Evolutionary conservation across 2,888 invertebrate genomes (phyloP).

Genomic region (Glaucopsyche alexis): DNA sequence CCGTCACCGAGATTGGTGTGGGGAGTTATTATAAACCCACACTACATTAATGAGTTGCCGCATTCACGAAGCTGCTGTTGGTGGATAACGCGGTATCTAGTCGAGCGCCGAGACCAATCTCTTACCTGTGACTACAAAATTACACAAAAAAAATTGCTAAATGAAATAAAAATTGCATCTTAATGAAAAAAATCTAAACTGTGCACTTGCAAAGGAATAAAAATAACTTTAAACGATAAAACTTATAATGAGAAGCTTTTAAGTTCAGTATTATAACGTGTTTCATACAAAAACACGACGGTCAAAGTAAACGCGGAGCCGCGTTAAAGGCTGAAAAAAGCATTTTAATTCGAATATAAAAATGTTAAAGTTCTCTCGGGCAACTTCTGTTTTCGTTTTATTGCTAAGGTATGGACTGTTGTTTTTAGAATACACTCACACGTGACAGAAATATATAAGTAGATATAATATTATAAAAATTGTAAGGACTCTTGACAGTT

Average conservation of each 20-base stretch:
- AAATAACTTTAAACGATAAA: constrained; percentile 18
- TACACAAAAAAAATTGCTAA: constrained; percentile 21
- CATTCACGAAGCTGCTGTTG: no score
- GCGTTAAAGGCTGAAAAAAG: neutral
- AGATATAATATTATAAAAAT: no score
- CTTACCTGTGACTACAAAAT: constrained; percentile 20
- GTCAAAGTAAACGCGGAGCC: constrained; percentile 8
- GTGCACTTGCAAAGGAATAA: constrained; percentile 10
- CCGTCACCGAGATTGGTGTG: no score
- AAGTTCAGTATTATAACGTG: constrained; percentile 1
- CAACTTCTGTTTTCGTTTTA: neutral
- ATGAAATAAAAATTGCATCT: neutral
- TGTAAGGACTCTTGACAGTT: no score
- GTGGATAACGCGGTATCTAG: no score
- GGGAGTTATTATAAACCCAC: no score
- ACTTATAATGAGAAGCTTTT: constrained; percentile 25
- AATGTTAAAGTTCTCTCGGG: constrained; percentile 9
- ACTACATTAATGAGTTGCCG: no score
- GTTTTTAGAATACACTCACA: neutral
- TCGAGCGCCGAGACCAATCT: no score
- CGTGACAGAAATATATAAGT: no score
- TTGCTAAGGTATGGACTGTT: neutral
- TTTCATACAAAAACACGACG: constrained; percentile 9
- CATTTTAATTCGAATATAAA: constrained; percentile 14
- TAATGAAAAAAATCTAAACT: constrained; percentile 1